Evolutionary conservation across 2,888 invertebrate genomes (phyloP).

Genomic region (Macroteleia sp.): DNA sequence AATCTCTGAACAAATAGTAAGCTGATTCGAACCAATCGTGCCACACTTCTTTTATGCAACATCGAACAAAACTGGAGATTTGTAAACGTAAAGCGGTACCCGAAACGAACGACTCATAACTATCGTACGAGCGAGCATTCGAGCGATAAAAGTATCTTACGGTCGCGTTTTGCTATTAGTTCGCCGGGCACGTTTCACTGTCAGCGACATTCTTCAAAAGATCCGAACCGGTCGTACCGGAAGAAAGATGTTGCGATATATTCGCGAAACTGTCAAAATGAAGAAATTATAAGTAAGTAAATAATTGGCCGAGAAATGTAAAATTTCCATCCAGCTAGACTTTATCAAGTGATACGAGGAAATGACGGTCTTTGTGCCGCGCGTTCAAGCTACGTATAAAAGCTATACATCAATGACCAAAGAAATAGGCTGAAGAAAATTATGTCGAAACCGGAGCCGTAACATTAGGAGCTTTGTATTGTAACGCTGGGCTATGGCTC

Average conservation of each 20-base stretch:
- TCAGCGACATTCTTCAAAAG: slow-evolving; percentile 64
- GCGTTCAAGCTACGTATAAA: too few species aligned
- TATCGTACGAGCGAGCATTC: slow-evolving; percentile 31
- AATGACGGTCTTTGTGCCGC: too few species aligned
- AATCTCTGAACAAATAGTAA: too few species aligned
- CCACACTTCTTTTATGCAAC: too few species aligned
- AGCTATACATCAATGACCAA: background rate
- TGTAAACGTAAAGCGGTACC: slow-evolving; percentile 32
- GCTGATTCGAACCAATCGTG: too few species aligned
- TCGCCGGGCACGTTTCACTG: slow-evolving; percentile 65
- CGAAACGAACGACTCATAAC: slow-evolving; percentile 32
- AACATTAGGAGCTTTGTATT: slow-evolving; percentile 84
- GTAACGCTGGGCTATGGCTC: slow-evolving; percentile 80
- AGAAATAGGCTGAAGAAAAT: slow-evolving; percentile 73
- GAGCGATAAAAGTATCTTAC: slow-evolving; percentile 45
- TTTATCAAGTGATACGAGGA: too few species aligned
- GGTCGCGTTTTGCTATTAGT: slow-evolving; percentile 53
- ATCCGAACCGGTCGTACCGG: slow-evolving; percentile 61
- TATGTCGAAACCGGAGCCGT: slow-evolving; percentile 82
- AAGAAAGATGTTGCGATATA: slow-evolving; percentile 48
- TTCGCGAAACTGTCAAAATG: slow-evolving; percentile 26
- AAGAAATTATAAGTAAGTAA: background rate
- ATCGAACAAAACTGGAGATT: slow-evolving; percentile 34
- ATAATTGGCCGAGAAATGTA: slow-evolving; percentile 6
- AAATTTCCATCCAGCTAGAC: too few species aligned